These are phyloP conservation scores for Leucoptera coffeella DNA, from an alignment of 2,888 invertebrate genomes.

Conservation along the genomic window DNA sequence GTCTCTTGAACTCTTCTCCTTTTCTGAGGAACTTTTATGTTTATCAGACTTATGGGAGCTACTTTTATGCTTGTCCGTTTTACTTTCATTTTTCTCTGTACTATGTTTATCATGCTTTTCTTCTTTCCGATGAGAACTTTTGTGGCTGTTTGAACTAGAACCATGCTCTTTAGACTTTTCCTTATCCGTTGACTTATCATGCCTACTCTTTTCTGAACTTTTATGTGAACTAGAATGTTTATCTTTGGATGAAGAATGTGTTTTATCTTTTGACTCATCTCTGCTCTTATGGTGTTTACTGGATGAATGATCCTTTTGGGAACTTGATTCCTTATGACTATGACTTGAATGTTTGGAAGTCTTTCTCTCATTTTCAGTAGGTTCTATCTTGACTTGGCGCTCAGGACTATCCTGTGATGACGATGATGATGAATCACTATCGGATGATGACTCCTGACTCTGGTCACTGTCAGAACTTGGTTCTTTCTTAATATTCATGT, in stretches of 20 bases:
- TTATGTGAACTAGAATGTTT: constrained; percentile 11
- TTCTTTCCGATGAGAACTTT: background rate
- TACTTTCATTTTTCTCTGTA: constrained; percentile 7
- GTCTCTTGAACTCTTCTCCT: constrained; percentile 19
- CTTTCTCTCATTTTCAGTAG: constrained; percentile 11
- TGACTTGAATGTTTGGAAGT: constrained; percentile 16
- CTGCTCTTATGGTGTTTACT: no score
- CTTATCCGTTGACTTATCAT: constrained; percentile 16
- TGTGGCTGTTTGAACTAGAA: constrained; percentile 13
- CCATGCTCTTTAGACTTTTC: constrained; percentile 13
- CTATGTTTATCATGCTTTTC: constrained; percentile 6
- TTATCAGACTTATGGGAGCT: constrained; percentile 5
- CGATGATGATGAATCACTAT: constrained; percentile 22
- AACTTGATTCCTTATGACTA: constrained; percentile 14
- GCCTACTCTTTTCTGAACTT: constrained; percentile 14
- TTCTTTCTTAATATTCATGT: constrained; percentile 14
- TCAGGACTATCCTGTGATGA: constrained; percentile 21
- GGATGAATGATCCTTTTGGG: no score
- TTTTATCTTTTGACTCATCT: constrained; percentile 15
- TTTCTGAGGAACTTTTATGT: constrained; percentile 10
- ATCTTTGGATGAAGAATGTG: constrained; percentile 15
- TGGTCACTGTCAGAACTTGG: constrained; percentile 14
- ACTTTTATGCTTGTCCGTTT: constrained; percentile 13
- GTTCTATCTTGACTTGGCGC: constrained; percentile 20
- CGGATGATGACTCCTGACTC: constrained; percentile 14